Evolutionary conservation across 2,888 invertebrate genomes (phyloP).

Genomic region (Drosophila atripex): DNA sequence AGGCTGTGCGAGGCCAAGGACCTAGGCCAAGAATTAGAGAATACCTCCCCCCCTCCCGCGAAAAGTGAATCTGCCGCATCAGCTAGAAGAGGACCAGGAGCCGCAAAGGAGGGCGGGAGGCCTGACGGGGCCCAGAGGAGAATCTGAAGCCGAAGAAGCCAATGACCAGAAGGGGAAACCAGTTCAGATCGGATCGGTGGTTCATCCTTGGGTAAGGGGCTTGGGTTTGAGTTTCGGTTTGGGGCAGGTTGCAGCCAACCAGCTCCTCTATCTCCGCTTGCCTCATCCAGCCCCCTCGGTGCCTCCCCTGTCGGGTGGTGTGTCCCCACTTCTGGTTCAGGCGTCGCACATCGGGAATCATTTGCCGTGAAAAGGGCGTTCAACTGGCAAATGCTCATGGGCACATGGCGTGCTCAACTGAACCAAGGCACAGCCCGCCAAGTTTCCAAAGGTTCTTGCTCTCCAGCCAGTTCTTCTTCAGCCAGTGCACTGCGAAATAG

Average conservation of each 20-base stretch:
- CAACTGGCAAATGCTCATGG: conserved; percentile 79
- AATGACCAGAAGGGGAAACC: conserved; percentile 57
- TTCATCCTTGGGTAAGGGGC: conserved; percentile 57
- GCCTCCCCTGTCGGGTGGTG: neutral
- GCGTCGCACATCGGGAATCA: conserved; percentile 77
- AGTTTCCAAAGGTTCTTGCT: conserved; percentile 63
- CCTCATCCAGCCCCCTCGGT: neutral
- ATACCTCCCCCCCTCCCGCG: conserved; percentile 45
- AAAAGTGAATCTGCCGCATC: conserved; percentile 80
- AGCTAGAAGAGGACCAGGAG: conserved; percentile 40
- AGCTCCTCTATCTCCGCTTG: conserved; percentile 25
- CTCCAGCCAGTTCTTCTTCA: conserved; percentile 49
- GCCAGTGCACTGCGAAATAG: conserved; percentile 27
- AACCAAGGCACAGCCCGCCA: conserved; percentile 19
- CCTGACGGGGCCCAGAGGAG: conserved; percentile 6
- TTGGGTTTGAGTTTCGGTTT: conserved; percentile 58
- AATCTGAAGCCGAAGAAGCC: conserved; percentile 25
- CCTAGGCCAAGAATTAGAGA: conserved; percentile 38
- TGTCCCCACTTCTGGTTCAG: conserved; percentile 33
- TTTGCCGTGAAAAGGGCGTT: conserved; percentile 84
- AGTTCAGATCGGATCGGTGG: conserved; percentile 62
- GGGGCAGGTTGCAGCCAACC: conserved; percentile 62
- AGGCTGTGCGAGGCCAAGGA: conserved; percentile 37
- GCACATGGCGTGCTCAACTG: conserved; percentile 63
- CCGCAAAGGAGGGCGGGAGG: conserved; percentile 1